Conservation (phyloP, 2,888 invertebrate species). For the Hedychridium roseum region DNA sequence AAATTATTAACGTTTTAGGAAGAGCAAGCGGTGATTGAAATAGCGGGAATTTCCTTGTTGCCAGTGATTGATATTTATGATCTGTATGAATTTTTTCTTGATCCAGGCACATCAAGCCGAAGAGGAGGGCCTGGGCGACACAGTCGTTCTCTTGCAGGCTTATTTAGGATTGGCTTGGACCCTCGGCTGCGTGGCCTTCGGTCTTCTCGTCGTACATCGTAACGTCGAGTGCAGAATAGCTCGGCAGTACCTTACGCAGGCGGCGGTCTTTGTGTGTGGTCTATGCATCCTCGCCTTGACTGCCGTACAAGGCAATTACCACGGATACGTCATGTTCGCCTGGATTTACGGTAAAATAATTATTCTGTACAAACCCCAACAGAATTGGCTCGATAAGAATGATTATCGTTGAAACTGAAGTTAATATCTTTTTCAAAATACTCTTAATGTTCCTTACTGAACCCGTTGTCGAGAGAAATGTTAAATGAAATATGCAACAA, state of each 20-base stretch:
- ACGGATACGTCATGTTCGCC: constrained; percentile 81
- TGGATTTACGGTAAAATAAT: constrained; percentile 76
- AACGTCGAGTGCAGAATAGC: constrained; percentile 86
- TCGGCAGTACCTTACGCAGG: constrained; percentile 83
- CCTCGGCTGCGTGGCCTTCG: constrained; percentile 82
- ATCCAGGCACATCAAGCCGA: constrained; percentile 77
- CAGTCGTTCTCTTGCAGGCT: constrained; percentile 73
- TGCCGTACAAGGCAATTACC: constrained; percentile 78
- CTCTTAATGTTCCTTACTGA: too few relatives aligned
- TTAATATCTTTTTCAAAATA: too few relatives aligned
- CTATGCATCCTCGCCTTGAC: constrained; percentile 80
- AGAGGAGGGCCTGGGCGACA: constrained; percentile 75
- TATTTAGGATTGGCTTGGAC: constrained; percentile 86
- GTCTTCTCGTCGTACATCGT: constrained; percentile 82
- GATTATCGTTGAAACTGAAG: too few relatives aligned
- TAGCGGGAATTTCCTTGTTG: constrained; percentile 6
- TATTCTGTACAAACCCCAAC: too few relatives aligned
- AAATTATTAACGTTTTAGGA: too few relatives aligned
- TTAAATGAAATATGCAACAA: too few relatives aligned
- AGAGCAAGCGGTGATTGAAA: background rate
- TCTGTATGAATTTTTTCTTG: constrained; percentile 1
- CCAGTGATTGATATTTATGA: background rate
- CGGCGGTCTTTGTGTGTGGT: constrained; percentile 81
- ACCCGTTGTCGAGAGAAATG: too few relatives aligned
- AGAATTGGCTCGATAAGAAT: too few relatives aligned